Evolutionary conservation across 2,797 vertebrate species (phyloP).

Genomic region (Gymnodraco acuticeps): DNA sequence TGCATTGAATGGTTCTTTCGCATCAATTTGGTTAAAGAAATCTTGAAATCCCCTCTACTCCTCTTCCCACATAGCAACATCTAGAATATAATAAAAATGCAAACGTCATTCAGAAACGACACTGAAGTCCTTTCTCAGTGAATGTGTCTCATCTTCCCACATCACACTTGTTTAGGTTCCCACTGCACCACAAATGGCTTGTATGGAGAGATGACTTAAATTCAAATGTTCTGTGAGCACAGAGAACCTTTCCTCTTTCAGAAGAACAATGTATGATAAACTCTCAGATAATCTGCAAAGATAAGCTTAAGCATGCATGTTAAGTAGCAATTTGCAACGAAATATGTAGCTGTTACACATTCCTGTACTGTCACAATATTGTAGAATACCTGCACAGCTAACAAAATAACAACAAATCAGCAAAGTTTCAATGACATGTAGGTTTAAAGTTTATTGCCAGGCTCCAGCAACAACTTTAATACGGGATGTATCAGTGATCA

Average conservation of each 20-base stretch:
- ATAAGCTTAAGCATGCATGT: neutral
- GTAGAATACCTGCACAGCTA: neutral
- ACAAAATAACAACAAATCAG: slow-evolving; percentile 18
- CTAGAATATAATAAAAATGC: neutral
- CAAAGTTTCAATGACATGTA: neutral
- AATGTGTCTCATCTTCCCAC: neutral
- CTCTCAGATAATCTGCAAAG: slow-evolving; percentile 6
- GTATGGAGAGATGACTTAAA: neutral
- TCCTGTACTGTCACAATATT: too few species aligned
- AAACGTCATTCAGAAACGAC: neutral
- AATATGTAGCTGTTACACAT: too few species aligned
- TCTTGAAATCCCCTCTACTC: neutral
- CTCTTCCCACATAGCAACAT: neutral
- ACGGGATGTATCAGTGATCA: neutral
- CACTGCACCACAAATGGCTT: neutral
- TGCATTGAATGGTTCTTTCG: neutral
- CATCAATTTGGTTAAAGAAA: neutral
- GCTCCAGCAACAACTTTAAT: neutral
- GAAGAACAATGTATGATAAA: slow-evolving; percentile 11
- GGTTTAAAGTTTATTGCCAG: neutral
- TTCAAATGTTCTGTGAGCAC: neutral
- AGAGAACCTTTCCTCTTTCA: neutral
- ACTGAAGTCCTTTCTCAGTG: neutral
- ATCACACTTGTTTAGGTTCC: neutral
- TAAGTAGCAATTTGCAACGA: neutral